These are phyloP conservation scores for Anomalospiza imberbis DNA, from an alignment of 2,797 vertebrate genomes.

Conservation along the genomic window DNA sequence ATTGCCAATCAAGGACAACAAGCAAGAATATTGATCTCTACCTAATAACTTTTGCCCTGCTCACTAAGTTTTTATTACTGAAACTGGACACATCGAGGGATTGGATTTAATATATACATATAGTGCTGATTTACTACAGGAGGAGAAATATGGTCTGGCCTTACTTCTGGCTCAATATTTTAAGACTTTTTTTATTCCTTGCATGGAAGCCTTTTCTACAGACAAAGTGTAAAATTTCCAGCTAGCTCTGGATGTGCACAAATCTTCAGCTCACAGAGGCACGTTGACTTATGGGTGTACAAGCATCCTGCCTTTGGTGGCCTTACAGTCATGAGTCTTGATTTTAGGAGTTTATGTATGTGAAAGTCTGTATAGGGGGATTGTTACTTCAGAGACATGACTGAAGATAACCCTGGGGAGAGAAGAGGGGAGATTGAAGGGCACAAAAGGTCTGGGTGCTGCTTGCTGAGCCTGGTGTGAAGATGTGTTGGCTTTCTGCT, in stretches of 20 bases:
- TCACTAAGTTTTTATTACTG: constrained; percentile 45
- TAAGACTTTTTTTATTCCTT: constrained; percentile 26
- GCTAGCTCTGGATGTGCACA: not conserved
- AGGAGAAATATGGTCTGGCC: constrained; percentile 32
- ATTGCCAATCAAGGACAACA: constrained; percentile 36
- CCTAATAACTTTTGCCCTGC: not conserved
- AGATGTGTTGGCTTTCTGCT: not conserved
- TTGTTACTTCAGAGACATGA: not conserved
- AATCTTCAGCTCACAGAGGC: not conserved
- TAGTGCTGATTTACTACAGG: constrained; percentile 38
- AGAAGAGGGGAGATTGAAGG: not conserved
- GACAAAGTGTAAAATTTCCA: not conserved
- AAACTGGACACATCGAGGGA: constrained; percentile 44
- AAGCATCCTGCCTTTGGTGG: not conserved
- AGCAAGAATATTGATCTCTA: not conserved
- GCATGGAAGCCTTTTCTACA: constrained; percentile 2
- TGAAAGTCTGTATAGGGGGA: not conserved
- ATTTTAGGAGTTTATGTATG: not conserved
- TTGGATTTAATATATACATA: constrained; percentile 42
- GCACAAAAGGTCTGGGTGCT: not conserved
- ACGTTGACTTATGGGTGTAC: not conserved
- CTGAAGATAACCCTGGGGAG: not conserved
- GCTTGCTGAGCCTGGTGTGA: not conserved
- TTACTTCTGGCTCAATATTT: constrained; percentile 42
- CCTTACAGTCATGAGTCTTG: not conserved